Conservation (phyloP, 2,888 invertebrate species). For the Anthrax anthrax region DNA sequence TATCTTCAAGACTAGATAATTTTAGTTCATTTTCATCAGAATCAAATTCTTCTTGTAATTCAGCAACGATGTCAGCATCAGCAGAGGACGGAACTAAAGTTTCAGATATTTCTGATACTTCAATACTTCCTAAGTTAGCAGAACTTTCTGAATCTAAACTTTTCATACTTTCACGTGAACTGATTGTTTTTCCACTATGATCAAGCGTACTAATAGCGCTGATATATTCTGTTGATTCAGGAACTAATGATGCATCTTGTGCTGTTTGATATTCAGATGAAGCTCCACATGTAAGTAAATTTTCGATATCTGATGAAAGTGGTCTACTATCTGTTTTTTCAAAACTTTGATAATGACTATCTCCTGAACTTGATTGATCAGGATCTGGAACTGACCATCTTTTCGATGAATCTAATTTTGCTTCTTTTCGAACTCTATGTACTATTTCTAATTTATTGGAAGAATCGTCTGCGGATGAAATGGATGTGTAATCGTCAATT, state of each 20-base stretch:
- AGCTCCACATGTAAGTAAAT: slow-evolving; percentile 55
- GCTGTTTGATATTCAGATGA: slow-evolving; percentile 82
- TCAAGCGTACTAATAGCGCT: slow-evolving; percentile 70
- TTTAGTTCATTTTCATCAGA: slow-evolving; percentile 18
- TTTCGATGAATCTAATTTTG: slow-evolving; percentile 39
- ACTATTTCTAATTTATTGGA: slow-evolving; percentile 16
- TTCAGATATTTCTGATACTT: slow-evolving; percentile 84
- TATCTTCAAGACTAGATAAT: slow-evolving; percentile 32
- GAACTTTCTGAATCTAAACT: slow-evolving; percentile 82
- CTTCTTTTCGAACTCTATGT: slow-evolving; percentile 28
- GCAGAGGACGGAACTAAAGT: slow-evolving; percentile 83
- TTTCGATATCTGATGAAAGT: slow-evolving; percentile 74
- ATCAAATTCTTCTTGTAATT: slow-evolving; percentile 23
- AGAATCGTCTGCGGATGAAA: slow-evolving; percentile 13
- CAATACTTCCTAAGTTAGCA: slow-evolving; percentile 75
- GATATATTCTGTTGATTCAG: slow-evolving; percentile 72
- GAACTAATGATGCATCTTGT: slow-evolving; percentile 56
- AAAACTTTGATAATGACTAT: slow-evolving; percentile 79
- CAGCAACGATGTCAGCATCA: slow-evolving; percentile 44
- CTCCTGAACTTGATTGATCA: slow-evolving; percentile 78
- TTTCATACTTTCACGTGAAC: slow-evolving; percentile 80
- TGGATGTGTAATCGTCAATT: slow-evolving; percentile 9
- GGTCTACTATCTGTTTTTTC: slow-evolving; percentile 68
- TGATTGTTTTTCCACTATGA: slow-evolving; percentile 35
- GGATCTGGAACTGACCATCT: slow-evolving; percentile 63